Conservation (phyloP, 2,797 vertebrate genomes). For the Chiloscyllium punctatum region DNA sequence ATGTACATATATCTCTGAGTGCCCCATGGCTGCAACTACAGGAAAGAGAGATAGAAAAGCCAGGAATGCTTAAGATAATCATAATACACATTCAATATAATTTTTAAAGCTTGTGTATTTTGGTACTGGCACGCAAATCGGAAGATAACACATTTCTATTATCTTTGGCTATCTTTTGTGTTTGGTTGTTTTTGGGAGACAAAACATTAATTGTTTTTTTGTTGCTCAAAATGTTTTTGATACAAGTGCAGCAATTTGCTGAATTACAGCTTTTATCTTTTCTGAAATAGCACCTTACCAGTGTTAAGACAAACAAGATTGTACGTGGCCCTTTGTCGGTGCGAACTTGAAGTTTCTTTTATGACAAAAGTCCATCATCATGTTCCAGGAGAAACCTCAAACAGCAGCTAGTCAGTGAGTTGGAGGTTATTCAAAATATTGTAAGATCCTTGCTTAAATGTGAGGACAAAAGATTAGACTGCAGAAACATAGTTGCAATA, state of each 20-base stretch:
- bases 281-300: neutral
- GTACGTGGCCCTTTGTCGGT: neutral
- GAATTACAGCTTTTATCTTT: slow-evolving; percentile 16
- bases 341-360: too few relatives aligned
- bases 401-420: neutral
- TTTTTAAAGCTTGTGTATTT: neutral
- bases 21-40: neutral
- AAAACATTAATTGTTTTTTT: slow-evolving; percentile 22
- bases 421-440: neutral
- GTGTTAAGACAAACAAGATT: neutral
- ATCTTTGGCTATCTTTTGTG: neutral
- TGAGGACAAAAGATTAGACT: neutral
- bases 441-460: neutral
- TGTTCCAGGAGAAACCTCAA: neutral
- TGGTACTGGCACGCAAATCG: neutral
- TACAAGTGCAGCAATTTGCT: neutral
- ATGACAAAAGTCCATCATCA: neutral
- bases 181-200: slow-evolving; percentile 14
- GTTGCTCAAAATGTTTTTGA: slow-evolving; percentile 12
- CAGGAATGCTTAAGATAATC: neutral
- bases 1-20: neutral
- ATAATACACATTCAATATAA: neutral
- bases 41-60: neutral
- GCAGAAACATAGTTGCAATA: neutral
- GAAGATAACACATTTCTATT: neutral